Percentiles rank a stretch among this genome's conserved stretches.
Evolutionary conservation across 2,888 invertebrate species (phyloP).

Genomic region (Leistus spinibarbis): DNA sequence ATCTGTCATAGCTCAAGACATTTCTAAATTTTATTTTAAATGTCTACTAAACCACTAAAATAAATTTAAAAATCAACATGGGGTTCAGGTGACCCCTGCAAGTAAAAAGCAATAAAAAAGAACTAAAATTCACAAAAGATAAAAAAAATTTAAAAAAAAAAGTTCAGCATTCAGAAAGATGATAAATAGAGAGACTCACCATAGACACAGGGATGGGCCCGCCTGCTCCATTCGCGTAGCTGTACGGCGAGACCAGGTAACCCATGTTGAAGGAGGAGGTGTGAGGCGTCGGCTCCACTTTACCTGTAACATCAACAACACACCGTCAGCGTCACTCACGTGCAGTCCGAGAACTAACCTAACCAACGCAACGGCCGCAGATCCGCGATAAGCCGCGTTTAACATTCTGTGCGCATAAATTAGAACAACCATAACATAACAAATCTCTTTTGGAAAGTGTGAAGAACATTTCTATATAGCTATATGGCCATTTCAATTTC

Average conservation of each 20-base stretch:
- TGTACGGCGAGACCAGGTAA: constrained; percentile 88
- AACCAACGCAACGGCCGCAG: background rate
- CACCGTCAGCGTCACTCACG: constrained; percentile 35
- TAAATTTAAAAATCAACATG: background rate
- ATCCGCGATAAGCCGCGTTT: constrained; percentile 5
- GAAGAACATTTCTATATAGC: background rate
- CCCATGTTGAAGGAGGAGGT: constrained; percentile 88
- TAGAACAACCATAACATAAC: background rate
- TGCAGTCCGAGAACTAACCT: background rate
- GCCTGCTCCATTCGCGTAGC: constrained; percentile 87
- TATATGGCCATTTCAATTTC: too few species aligned
- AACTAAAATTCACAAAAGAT: background rate
- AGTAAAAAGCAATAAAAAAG: background rate
- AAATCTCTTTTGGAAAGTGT: background rate
- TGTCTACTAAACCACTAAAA: background rate
- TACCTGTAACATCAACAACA: constrained; percentile 63
- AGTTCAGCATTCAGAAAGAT: background rate
- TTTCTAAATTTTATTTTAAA: background rate
- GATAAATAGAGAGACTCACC: constrained; percentile 66
- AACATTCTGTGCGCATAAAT: constrained; percentile 8
- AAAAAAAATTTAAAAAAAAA: background rate
- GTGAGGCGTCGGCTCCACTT: constrained; percentile 80
- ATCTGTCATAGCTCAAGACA: background rate
- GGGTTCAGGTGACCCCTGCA: background rate
- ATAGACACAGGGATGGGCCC: constrained; percentile 86